Base-by-base conservation (phyloP, 2,113 vertebrate species). In the Tragelaphus scriptus region DNA sequence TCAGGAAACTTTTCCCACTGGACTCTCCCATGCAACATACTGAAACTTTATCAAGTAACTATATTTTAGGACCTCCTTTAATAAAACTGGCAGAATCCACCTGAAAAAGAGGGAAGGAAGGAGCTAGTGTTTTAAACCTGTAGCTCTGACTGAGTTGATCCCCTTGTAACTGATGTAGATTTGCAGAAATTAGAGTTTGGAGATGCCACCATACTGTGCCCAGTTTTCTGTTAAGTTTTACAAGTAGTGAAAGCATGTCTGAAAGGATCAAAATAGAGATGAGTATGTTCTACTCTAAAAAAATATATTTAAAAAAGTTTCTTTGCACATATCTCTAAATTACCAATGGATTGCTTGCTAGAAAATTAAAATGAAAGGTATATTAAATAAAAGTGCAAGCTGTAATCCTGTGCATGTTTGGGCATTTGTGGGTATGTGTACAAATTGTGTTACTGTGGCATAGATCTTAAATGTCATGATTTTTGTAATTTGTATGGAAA, bases 251-350 rank as follows among this genome's bases (percentile, higher is more conserved):
- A 44, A 53, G 28, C 26, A 16, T 92, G 15, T 8, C 9, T 28
- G 63, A 92, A 95, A 71, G 47, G 2, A 55, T 91, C 16, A 94
- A 89, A 89, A 89, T 56, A 59, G 82, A 95, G 56, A 88, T 25
- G 36, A 55, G 58, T 85, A 80, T 68, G 11, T 51, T 90, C 68
- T 49, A 36, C 13, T 63, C 15, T 49, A 51, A 85, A 55, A 53
- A 44, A 68, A 68, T 21, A 8, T 19, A 82, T 40, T 71, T 71
- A 28, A 26, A 30, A 58, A 58, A 26, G 16, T 9, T 90, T 98
- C 93, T 98, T 98, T 98, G 80, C 81, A 98, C 88, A 93, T 89
- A 97, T 92, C 97, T 96, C 95, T 98, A 98, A 97, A 97, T 99
- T 98, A 98, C 59, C 90, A 98, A 96, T 98, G 91, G 95, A 96